Evolutionary conservation across 2,888 invertebrate genomes (phyloP).

Genomic region (Galerucella calmariensis): DNA sequence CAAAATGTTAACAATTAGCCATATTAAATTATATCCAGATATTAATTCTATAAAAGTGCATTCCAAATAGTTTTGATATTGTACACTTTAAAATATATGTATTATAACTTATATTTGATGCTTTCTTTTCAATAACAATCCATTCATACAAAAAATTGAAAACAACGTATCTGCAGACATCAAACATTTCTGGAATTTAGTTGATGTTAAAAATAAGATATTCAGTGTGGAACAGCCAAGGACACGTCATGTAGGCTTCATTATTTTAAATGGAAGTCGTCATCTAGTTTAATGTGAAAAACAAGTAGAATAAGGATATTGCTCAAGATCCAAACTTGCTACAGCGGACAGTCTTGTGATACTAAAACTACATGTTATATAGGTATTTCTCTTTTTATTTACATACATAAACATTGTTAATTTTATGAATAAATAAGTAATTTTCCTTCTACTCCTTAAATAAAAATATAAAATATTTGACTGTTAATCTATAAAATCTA

Average conservation of each 20-base stretch:
- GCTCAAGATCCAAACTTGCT: too few relatives aligned
- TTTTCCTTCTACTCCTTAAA: slow-evolving; percentile 26
- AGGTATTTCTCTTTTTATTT: slow-evolving; percentile 25
- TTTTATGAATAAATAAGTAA: slow-evolving; percentile 30
- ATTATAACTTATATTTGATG: background rate
- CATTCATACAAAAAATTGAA: too few relatives aligned
- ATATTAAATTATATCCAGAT: background rate
- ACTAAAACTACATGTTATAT: background rate
- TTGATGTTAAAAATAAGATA: too few relatives aligned
- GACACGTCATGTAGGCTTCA: too few relatives aligned
- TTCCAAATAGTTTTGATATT: slow-evolving; percentile 31
- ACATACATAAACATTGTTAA: slow-evolving; percentile 35
- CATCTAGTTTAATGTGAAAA: too few relatives aligned
- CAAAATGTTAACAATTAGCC: background rate
- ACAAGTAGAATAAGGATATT: too few relatives aligned
- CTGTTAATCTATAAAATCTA: slow-evolving; percentile 32
- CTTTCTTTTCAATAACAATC: background rate
- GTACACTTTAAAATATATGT: slow-evolving; percentile 28
- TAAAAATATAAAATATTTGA: slow-evolving; percentile 33
- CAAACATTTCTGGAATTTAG: too few relatives aligned
- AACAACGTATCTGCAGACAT: too few relatives aligned
- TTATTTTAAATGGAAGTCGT: too few relatives aligned
- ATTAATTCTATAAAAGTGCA: slow-evolving; percentile 12
- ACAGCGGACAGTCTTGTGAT: background rate
- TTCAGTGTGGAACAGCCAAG: too few relatives aligned